phyloP scores from a whole-genome alignment of 2,888 invertebrate species.

The Perizoma affinitatum region DNA sequence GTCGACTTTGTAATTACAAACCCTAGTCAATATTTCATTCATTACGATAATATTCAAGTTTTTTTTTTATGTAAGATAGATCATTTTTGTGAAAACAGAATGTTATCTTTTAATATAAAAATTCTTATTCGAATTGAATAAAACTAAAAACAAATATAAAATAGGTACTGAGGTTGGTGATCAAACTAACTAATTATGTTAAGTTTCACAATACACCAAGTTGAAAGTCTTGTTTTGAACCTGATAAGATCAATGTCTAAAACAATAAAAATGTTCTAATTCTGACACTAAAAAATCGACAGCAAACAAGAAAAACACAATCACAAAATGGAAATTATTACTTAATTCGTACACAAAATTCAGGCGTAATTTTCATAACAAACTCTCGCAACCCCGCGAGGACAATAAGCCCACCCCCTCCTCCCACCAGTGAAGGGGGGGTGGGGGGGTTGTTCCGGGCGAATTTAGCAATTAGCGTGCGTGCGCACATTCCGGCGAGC shows the following conservation, averaged over 20 bases:
- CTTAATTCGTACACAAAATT: conserved; percentile 36
- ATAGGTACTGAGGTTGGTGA: too few species aligned
- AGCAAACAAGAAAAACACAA: conserved; percentile 23
- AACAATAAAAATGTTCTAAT: conserved; percentile 17
- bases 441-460: conserved; percentile 44
- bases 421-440: conserved; percentile 21
- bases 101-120: too few species aligned
- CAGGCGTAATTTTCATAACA: conserved; percentile 39
- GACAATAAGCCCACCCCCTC: conserved; percentile 49
- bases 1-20: too few species aligned
- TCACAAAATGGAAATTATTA: conserved; percentile 30
- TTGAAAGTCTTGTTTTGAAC: conserved; percentile 3
- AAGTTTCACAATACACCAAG: too few species aligned
- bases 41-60: too few species aligned
- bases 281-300: conserved; percentile 2
- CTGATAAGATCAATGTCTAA: not conserved
- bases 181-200: too few species aligned
- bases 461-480: conserved; percentile 76
- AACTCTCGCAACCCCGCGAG: conserved; percentile 37
- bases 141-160: too few species aligned
- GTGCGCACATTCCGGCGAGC: conserved; percentile 56
- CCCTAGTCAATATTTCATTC: too few species aligned
- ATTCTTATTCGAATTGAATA: too few species aligned
- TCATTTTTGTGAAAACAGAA: too few species aligned
- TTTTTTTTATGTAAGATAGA: too few species aligned